Evolutionary conservation across 2,113 vertebrate genomes (phyloP).

Genomic region (Patagioenas fasciata): DNA sequence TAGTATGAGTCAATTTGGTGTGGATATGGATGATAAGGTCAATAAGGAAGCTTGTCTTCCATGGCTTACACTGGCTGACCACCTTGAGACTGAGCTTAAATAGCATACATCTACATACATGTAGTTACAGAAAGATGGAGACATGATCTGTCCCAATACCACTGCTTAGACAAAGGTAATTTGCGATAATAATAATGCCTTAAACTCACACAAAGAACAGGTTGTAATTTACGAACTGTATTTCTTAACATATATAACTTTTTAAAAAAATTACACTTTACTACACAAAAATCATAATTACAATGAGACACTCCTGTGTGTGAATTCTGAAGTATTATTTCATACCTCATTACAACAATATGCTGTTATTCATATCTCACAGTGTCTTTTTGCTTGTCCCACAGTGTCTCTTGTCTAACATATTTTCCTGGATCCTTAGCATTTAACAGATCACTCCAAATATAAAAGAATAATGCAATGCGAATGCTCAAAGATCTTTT

Average conservation of each 20-base stretch:
- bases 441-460: background rate
- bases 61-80: background rate
- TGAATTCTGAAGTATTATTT: slow-evolving; percentile 27
- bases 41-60: background rate
- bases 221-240: background rate
- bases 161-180: background rate
- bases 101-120: fast-evolving
- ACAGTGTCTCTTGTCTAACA: background rate
- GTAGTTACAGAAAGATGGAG: background rate
- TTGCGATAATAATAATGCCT: background rate
- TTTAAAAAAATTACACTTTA: background rate
- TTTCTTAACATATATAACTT: background rate
- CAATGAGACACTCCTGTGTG: background rate
- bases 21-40: background rate
- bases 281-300: background rate
- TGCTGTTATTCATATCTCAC: background rate
- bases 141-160: background rate
- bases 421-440: background rate
- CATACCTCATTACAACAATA: background rate
- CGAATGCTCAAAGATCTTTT: background rate
- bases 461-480: background rate
- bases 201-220: background rate
- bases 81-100: background rate
- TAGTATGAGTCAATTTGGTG: background rate
- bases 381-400: background rate